A percentile compares a stretch with the other conserved stretches of the same genome.
phyloP scores from a whole-genome alignment of 2,888 invertebrate genomes.

The Crossocerus cetratus region DNA sequence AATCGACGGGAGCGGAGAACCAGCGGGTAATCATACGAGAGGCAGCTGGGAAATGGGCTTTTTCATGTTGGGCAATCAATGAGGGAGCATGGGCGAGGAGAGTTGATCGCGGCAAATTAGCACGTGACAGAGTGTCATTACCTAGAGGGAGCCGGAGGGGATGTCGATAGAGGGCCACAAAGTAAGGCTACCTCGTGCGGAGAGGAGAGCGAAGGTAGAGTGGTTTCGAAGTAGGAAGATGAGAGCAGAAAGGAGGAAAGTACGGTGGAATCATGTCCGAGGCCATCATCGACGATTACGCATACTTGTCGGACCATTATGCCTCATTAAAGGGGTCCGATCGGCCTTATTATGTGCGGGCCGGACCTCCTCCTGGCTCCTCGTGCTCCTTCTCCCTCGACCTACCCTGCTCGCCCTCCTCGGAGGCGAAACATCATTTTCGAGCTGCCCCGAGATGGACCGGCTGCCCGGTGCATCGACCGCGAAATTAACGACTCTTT shows the following conservation, averaged over 20 bases:
- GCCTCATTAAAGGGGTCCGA: constrained; percentile 74
- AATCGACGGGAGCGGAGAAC: not conserved
- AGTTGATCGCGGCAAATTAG: constrained; percentile 43
- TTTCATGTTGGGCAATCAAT: constrained; percentile 20
- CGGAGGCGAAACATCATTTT: constrained; percentile 47
- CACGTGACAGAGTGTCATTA: constrained; percentile 40
- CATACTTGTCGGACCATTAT: constrained; percentile 75
- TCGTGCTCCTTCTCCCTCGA: constrained; percentile 23
- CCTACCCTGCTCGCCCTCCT: constrained; percentile 22
- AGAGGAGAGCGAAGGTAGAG: not conserved
- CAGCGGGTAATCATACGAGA: not conserved
- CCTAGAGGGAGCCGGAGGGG: constrained; percentile 26
- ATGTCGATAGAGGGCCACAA: not conserved
- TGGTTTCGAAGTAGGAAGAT: not conserved
- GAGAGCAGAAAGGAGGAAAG: constrained; percentile 40
- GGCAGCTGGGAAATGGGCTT: not conserved
- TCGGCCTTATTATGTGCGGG: constrained; percentile 70
- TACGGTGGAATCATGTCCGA: constrained; percentile 54
- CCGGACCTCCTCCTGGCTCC: constrained; percentile 55
- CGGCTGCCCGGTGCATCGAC: constrained; percentile 63
- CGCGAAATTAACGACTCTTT: constrained; percentile 71
- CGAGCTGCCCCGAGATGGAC: constrained; percentile 51
- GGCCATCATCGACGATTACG: constrained; percentile 72
- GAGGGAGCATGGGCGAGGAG: constrained; percentile 15
- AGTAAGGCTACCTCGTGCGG: not conserved